Evolutionary conservation across 1,140 invertebrate species (phyloP), one percentile per base, ranked within the genome.

Genomic region (Gerris buenoi): DNA sequence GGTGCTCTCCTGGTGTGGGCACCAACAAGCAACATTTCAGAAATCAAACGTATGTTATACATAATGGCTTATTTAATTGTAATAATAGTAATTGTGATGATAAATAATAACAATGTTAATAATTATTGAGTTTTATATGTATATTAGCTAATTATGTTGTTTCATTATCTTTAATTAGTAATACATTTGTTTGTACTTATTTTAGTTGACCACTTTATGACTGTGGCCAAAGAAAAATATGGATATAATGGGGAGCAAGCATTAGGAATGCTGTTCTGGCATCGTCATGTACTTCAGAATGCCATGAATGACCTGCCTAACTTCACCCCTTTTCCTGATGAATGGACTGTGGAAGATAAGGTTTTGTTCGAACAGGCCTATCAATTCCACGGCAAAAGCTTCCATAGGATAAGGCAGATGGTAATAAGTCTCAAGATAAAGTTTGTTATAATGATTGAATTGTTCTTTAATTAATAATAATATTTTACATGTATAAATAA

Each of bases 311-410:
- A 98, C 77, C 81, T 98, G 68, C 90, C 93, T 15, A 98, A 98
- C 79, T 98, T 97, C 74, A 96, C 93, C 66, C 95, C 95, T 1
- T 95, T 95, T 74, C 95, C 95, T 26, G 95, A 98, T 80, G 95
- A 98, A 74, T 98, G 95, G 95, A 94, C 94, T 18, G 90, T 94
- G 1, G 95, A 98, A 79, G 95, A 98, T 75, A 97, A 97, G 83
- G 93, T 97, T 61, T 79, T 97, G 23, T 98, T 98, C 82, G 95
- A 98, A 76, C 95, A 97, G 78, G 95, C 95, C 26, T 98, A 96
- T 77, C 93, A 95, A 75, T 98, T 97, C 77, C 93, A 98, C 82
- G 95, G 95, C 27, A 98, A 98, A 82, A 94, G 90, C 78, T 98
- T 98, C 81, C 91, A 96, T 76, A 85, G 93, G 75, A 98, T 98